Evolutionary conservation across 2,113 vertebrate species (phyloP).

Genomic region (Oreotrochilus melanogaster): DNA sequence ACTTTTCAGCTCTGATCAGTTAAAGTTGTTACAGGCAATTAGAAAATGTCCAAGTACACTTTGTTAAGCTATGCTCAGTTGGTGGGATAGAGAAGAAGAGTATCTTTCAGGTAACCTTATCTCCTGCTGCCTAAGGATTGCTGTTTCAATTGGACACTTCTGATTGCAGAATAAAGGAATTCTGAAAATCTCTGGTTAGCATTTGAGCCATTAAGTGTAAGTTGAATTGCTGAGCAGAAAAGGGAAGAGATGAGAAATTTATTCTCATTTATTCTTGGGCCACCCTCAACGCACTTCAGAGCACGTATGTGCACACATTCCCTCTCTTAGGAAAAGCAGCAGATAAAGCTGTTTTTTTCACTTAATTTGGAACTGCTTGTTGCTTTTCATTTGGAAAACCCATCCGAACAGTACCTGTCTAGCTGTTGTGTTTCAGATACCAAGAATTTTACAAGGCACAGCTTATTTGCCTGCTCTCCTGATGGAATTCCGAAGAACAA

Average conservation of each 20-base stretch:
- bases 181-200: neutral
- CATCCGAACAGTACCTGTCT: accelerated
- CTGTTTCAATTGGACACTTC: neutral
- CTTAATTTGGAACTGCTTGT: neutral
- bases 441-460: accelerated
- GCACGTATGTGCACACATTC: accelerated
- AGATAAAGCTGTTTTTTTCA: neutral
- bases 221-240: neutral
- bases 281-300: accelerated
- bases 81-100: neutral
- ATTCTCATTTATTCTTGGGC: neutral
- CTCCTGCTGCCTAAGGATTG: neutral
- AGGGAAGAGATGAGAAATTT: neutral
- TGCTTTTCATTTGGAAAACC: neutral
- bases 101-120: neutral
- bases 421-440: neutral
- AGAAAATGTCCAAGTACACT: neutral
- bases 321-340: neutral
- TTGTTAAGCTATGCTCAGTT: neutral
- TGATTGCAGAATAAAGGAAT: neutral
- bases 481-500: neutral
- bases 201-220: neutral
- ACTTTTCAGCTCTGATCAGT: neutral
- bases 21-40: neutral
- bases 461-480: neutral